These are phyloP conservation scores for Platycheirus albimanus DNA, from an alignment of 2,888 invertebrate species.

Conservation along the genomic window DNA sequence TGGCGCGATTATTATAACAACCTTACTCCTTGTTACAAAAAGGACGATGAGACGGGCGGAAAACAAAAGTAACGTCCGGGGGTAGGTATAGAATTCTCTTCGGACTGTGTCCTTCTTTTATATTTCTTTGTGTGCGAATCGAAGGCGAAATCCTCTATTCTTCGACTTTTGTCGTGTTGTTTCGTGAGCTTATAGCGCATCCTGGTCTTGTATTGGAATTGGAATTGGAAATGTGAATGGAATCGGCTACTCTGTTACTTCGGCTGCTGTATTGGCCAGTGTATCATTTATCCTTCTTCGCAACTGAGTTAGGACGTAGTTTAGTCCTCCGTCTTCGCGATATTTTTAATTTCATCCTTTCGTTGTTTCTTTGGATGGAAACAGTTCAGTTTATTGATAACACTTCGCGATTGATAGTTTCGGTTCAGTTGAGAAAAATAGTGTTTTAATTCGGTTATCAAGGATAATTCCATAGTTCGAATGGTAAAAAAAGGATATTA, in stretches of 20 bases:
- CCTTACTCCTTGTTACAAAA: no score
- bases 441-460: not conserved
- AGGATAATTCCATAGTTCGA: slow-evolving; percentile 1
- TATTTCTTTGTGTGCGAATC: slow-evolving; percentile 38
- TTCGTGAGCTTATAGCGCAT: not conserved
- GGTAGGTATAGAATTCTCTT: slow-evolving; percentile 35
- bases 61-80: slow-evolving; percentile 1
- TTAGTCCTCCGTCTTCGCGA: slow-evolving; percentile 43
- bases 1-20: slow-evolving; percentile 40
- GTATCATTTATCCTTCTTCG: slow-evolving; percentile 68
- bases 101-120: slow-evolving; percentile 34
- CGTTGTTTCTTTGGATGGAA: not conserved
- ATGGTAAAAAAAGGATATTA: slow-evolving; percentile 1
- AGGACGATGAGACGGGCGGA: no score
- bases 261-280: slow-evolving; percentile 60
- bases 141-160: slow-evolving; percentile 61
- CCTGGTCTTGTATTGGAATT: slow-evolving; percentile 46
- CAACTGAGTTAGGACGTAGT: slow-evolving; percentile 54
- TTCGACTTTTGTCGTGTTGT: slow-evolving; percentile 23
- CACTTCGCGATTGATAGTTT: slow-evolving; percentile 25
- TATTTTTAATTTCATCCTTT: slow-evolving; percentile 38
- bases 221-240: slow-evolving; percentile 56
- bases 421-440: slow-evolving; percentile 13
- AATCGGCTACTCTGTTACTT: slow-evolving; percentile 65
- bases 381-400: slow-evolving; percentile 7